Base-by-base conservation (phyloP, 1,140 invertebrate species). In the Platyscapa corneri region DNA sequence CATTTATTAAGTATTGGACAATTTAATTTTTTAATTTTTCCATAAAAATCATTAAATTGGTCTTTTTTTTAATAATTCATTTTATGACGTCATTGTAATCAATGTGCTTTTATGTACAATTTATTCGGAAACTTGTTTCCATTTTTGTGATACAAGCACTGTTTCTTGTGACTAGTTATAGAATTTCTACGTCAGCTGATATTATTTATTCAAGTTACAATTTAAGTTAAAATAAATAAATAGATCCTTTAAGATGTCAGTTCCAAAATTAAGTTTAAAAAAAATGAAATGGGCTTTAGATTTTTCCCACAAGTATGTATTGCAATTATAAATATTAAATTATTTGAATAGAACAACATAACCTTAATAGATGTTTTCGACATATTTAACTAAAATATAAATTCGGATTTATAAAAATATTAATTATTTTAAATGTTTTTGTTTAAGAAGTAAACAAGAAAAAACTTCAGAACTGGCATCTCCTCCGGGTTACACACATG, bases 401-500 rank as follows among this genome's bases (percentile, higher is more conserved):
- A 16, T 77, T n/a, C 30, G 49, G 46, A 27, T 70, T 32, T 82
- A 53, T 6, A 53, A 8, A 16, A 30, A 32, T 32, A 74, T 39
- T 70, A 34, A 70, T 81, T 34, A 72, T 46, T 74, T 56, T 64
- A 70, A 83, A 86, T 84, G 60, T 76, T 78, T 75, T 85, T 75
- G 53, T 83, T 86, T 34, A 64, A 94, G 94, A 87, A 91, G 84
- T 77, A 94, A 93, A 88, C 89, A 91, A 67, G 94, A 94, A 23
- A 93, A 89, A 87, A 88, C 79, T 82, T 49, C 84, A 30, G 95
- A 95, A 86, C 91, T 98, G 77, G 93, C 96, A 10, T 95, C 96
- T 46, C 98, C 98, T 46, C 97, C 97, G 53, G 97, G 97, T 20
- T 98, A 96, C 87, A 97, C 95, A 92, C 95, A 96, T 79, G 95